Conservation (phyloP, 2,888 invertebrate genomes). For the Pristionchus maxplancki region DNA sequence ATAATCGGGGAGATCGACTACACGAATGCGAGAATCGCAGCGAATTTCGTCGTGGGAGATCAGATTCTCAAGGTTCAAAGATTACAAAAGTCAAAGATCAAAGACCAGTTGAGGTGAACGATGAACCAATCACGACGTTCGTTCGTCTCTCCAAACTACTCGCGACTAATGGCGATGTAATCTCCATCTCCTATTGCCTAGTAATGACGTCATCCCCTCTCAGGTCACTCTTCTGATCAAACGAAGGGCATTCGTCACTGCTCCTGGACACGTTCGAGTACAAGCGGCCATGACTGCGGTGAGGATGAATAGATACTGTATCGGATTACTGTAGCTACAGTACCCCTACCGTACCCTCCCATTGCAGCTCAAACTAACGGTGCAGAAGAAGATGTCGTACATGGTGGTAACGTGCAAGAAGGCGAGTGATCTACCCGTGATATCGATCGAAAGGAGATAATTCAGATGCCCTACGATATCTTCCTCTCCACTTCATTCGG, state of each 20-base stretch:
- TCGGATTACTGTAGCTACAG: not conserved
- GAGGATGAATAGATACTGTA: not conserved
- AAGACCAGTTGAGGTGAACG: slow-evolving; percentile 8
- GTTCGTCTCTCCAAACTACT: not conserved
- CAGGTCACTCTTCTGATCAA: not conserved
- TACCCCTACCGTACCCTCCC: not conserved
- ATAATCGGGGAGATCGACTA: slow-evolving; percentile 28
- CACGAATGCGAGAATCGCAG: not conserved
- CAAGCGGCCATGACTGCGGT: slow-evolving; percentile 23
- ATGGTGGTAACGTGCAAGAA: slow-evolving; percentile 35
- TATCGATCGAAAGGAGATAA: not conserved
- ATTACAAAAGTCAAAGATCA: not conserved
- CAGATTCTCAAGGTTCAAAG: not conserved
- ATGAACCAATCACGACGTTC: not conserved
- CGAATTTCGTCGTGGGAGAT: slow-evolving; percentile 21
- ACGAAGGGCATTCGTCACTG: not conserved
- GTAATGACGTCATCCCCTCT: not conserved
- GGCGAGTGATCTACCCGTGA: not conserved
- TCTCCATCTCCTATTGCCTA: not conserved
- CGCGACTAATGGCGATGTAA: not conserved
- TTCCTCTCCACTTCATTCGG: slow-evolving; percentile 41
- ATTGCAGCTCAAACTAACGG: not conserved
- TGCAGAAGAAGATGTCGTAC: slow-evolving; percentile 29
- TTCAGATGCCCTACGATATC: slow-evolving; percentile 24
- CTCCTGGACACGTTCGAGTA: not conserved